phyloP scores from a whole-genome alignment of 2,797 vertebrate species.

The Pangasius macronema region DNA sequence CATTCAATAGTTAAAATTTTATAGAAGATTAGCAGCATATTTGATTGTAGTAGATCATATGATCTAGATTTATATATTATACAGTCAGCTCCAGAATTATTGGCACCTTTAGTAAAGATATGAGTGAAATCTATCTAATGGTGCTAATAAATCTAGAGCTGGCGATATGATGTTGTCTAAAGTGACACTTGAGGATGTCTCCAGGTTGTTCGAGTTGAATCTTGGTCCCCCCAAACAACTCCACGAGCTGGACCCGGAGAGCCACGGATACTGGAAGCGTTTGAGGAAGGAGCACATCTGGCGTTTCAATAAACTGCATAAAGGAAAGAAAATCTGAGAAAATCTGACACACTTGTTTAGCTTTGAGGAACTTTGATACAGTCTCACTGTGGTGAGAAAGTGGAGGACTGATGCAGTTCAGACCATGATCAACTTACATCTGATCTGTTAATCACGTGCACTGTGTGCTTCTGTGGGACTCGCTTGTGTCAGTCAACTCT shows the following conservation, averaged over 20 bases:
- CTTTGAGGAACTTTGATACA: neutral
- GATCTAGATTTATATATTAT: neutral
- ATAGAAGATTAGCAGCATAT: neutral
- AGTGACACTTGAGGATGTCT: neutral
- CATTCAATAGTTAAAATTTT: neutral
- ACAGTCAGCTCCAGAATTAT: too few species aligned
- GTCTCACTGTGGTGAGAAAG: neutral
- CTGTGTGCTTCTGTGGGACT: neutral
- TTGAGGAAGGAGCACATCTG: conserved; percentile 88
- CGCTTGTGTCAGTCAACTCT: neutral
- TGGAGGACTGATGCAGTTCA: neutral
- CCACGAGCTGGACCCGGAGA: conserved; percentile 79
- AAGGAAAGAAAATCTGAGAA: conserved; percentile 79
- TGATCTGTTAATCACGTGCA: neutral
- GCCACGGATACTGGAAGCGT: conserved; percentile 79
- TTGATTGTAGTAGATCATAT: neutral
- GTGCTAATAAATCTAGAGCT: neutral
- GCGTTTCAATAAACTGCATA: conserved; percentile 81
- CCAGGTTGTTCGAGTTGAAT: conserved; percentile 88
- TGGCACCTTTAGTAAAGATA: neutral
- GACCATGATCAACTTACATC: neutral
- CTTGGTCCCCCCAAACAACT: conserved; percentile 77
- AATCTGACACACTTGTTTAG: neutral
- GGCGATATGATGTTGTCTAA: neutral
- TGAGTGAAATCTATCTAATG: neutral